Evolutionary conservation across 2,888 invertebrate species (phyloP).

Genomic region (Ormia ochracea): DNA sequence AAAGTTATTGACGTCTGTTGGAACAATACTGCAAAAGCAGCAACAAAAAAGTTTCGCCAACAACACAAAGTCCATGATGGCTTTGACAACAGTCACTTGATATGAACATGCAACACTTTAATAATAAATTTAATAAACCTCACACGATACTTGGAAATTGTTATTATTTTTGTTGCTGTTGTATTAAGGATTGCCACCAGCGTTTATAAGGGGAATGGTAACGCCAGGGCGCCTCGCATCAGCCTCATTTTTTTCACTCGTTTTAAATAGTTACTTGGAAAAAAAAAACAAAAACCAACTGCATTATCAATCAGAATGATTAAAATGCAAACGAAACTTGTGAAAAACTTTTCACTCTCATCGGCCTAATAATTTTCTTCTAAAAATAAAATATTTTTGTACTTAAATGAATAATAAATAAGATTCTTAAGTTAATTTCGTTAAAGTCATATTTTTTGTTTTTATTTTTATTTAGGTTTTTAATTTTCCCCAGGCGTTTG

Average conservation of each 20-base stretch:
- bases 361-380: no score
- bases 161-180: slow-evolving; percentile 8
- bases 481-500: no score
- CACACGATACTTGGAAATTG: slow-evolving; percentile 45
- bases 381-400: no score
- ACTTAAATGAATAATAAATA: no score
- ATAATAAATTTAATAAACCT: slow-evolving; percentile 61
- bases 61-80: slow-evolving; percentile 40
- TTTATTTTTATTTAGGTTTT: no score
- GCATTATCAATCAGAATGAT: background rate
- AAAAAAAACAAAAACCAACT: background rate
- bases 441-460: no score
- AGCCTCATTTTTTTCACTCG: background rate
- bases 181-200: slow-evolving; percentile 26
- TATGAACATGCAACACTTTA: slow-evolving; percentile 55
- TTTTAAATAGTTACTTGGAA: background rate
- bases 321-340: background rate
- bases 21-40: slow-evolving; percentile 25
- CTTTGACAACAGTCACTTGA: slow-evolving; percentile 49
- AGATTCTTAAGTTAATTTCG: no score
- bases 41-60: slow-evolving; percentile 8
- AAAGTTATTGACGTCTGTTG: slow-evolving; percentile 59
- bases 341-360: background rate
- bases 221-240: background rate
- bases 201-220: background rate